Base-by-base conservation (phyloP, 1,140 invertebrate genomes). In the Aphidius ervi region DNA sequence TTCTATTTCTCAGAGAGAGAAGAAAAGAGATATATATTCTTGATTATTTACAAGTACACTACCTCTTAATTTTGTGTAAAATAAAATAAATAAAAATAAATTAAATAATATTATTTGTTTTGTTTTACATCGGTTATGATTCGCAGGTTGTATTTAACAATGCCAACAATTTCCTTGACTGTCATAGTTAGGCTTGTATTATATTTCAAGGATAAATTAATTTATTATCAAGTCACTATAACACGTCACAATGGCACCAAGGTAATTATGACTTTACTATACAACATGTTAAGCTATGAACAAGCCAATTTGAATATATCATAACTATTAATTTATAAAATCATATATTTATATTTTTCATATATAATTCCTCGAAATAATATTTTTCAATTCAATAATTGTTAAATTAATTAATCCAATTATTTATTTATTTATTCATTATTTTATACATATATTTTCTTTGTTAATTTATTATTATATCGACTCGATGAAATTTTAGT, bases 11-110 rank as follows among this genome's bases (percentile, higher is more conserved):
- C 9, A 37, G 16, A 16, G 0, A 16, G 16, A 16, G 16, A 16
- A 16, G 16, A 16, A 16, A 54, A 48, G 16, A 48, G 6, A n/a
- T 20, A 48, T 48, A 5, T 40, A 40, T 54, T 54, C 40, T 54
- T 40, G 40, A 41, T 54, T 54, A 54, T 54, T 40, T 41, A 54
- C 41, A n/a, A n/a, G 41, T 16, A 37, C 39, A 42, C 9, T 54
- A 54, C 52, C 40, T 54, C 41, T 41, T 40, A 20, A n/a, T 20
- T n/a, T 37, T 7, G 6, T 0, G 0, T 8, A 43, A 3, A 8
- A 52, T 23, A 39, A 39, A 54, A 54, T 41, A n/a, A n/a, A 39
- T 43, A 43, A 43, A 8, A n/a, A n/a, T n/a, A n/a, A n/a, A n/a
- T n/a, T n/a, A n/a, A n/a, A n/a, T 1, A 48, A 23, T 16, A 46